A percentile compares a stretch with the other conserved stretches of the same genome.
Evolutionary conservation across 2,888 invertebrate genomes (phyloP).

Genomic region (Limnephilus marmoratus): DNA sequence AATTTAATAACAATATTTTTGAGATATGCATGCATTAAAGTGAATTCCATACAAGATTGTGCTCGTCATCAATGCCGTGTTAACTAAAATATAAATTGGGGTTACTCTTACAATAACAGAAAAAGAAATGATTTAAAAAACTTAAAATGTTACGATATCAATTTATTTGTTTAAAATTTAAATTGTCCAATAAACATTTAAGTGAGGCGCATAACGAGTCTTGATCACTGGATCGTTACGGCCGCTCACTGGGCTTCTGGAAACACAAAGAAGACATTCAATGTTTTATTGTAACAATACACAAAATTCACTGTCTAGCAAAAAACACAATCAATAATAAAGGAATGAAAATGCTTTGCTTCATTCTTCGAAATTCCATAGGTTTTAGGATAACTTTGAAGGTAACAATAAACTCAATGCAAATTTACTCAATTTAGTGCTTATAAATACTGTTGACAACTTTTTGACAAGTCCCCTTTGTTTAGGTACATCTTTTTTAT

Average conservation of each 20-base stretch:
- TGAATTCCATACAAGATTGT: background rate
- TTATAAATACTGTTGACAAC: no score
- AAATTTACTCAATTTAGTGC: no score
- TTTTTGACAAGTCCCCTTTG: no score
- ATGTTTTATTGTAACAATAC: background rate
- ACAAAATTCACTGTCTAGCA: background rate
- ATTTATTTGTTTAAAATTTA: conserved; percentile 1
- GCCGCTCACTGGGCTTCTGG: background rate
- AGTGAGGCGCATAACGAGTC: background rate
- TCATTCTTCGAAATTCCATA: no score
- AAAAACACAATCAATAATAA: no score
- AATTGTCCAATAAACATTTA: background rate
- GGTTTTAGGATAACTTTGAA: no score
- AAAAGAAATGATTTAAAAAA: background rate
- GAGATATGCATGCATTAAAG: background rate
- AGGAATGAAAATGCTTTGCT: no score
- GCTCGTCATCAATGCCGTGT: background rate
- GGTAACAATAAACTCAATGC: no score
- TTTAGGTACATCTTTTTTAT: no score
- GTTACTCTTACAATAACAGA: background rate
- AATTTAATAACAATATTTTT: background rate
- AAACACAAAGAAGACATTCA: background rate
- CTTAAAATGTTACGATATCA: background rate
- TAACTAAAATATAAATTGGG: background rate
- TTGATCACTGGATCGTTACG: background rate